Evolutionary conservation across 2,888 invertebrate species (phyloP).

Genomic region (Stramonita haemastoma): DNA sequence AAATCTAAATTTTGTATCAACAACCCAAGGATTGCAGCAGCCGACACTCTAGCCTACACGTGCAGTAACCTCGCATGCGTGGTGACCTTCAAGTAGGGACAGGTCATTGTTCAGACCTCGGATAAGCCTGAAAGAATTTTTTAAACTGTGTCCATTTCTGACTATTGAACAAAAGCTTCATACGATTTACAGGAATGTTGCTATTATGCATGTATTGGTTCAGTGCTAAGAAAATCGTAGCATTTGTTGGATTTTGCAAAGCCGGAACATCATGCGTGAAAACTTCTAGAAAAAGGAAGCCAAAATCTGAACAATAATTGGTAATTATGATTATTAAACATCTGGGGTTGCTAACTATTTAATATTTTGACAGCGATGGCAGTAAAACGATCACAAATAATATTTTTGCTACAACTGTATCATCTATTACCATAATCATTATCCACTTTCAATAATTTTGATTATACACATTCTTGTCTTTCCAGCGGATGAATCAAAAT

Average conservation of each 20-base stretch:
- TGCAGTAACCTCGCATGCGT: slow-evolving; percentile 28
- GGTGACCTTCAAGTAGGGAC: slow-evolving; percentile 31
- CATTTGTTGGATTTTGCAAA: not conserved
- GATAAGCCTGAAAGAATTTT: too few relatives aligned
- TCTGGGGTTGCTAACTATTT: too few relatives aligned
- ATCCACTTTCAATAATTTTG: not conserved
- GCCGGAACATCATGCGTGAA: not conserved
- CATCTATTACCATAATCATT: too few relatives aligned
- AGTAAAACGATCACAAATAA: too few relatives aligned
- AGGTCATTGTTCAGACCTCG: not conserved
- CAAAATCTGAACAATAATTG: not conserved
- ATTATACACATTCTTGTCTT: not conserved
- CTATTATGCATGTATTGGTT: too few relatives aligned
- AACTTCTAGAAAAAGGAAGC: not conserved
- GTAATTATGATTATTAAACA: not conserved
- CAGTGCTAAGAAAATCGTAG: not conserved
- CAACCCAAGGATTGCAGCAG: not conserved
- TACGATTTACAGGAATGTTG: too few relatives aligned
- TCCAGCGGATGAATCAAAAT: not conserved
- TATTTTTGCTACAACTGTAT: too few relatives aligned
- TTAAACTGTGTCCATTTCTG: too few relatives aligned
- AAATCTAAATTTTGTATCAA: not conserved
- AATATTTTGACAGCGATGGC: too few relatives aligned
- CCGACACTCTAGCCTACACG: slow-evolving; percentile 26
- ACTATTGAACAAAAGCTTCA: too few relatives aligned